Evolutionary conservation across 2,113 vertebrate genomes (phyloP), one percentile per base, ranked within the genome.

Genomic region (Rhodinocichla rosea): DNA sequence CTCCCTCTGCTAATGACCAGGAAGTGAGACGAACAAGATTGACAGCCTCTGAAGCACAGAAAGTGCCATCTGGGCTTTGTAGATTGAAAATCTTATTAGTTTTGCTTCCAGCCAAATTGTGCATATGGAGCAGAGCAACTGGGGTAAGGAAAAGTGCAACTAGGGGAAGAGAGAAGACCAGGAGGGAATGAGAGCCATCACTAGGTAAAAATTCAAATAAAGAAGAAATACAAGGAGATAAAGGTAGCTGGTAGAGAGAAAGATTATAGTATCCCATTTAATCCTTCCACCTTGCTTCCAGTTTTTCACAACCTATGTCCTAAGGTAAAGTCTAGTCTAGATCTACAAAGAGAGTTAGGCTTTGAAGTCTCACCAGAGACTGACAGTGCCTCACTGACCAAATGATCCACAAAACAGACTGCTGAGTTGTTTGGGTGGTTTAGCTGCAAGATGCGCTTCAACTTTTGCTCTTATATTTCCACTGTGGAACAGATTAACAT

Each of bases 41-140:
- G 93, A 93, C 94, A 81, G 85, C 84, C 93, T 94, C 93, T 94
- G 92, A 96, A 94, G 94, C 93, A 96, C 9, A 0, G 75, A 92
- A 83, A 81, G 59, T 81, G 44, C 85, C 92, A 90, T 94, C 92
- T 96, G 95, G 88, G 68, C 93, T 96, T 94, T 97, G 68, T 85
- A 96, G 93, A 93, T 90, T 95, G 95, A 96, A 97, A 97, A 97
- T 92, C 94, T 90, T 95, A 93, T 94, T 96, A 94, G 92, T 80
- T 80, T 94, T 95, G 60, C 92, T 90, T 88, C 75, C 82, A 94
- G 68, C 68, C 90, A 96, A 86, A 55, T 74, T 90, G 56, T 88
- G 71, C 71, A 80, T 62, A 70, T 0, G 1, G 59, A 95, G 18
- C 44, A 88, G 85, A 96, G 68, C 55, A 83, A 77, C 33, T 21